A percentile compares a stretch with the other conserved stretches of the same genome.
phyloP scores from a whole-genome alignment of 2,797 vertebrate species.

The Sorex maritimensis region DNA sequence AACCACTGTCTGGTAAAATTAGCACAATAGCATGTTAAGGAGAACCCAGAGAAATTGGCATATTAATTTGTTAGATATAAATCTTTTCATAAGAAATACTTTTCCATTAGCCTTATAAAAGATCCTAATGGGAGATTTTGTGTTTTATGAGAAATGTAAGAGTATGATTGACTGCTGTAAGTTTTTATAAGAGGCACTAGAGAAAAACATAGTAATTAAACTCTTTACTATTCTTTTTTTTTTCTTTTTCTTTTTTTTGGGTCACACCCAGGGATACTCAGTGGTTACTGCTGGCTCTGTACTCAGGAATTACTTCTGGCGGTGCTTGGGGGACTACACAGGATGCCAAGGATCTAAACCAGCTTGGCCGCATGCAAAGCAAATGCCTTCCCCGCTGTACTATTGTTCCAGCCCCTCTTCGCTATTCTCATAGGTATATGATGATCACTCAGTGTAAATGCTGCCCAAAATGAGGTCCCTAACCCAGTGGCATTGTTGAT shows the following conservation, averaged over 20 bases:
- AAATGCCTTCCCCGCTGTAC: too few species aligned
- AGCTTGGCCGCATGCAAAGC: too few species aligned
- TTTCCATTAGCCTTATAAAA: conserved; percentile 70
- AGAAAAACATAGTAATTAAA: conserved; percentile 34
- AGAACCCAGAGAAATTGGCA: conserved; percentile 57
- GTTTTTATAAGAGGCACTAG: conserved; percentile 44
- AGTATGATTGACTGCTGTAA: conserved; percentile 37
- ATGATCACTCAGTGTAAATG: conserved; percentile 29
- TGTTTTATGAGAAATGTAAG: conserved; percentile 48
- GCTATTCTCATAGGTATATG: conserved; percentile 20
- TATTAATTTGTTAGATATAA: conserved; percentile 61
- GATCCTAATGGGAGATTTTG: conserved; percentile 63
- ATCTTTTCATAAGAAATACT: conserved; percentile 32
- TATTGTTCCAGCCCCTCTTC: not conserved
- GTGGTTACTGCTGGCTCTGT: too few species aligned
- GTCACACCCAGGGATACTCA: too few species aligned
- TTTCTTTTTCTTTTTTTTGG: too few species aligned
- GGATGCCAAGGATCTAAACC: too few species aligned
- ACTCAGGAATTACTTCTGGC: too few species aligned
- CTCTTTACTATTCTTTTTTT: not conserved
- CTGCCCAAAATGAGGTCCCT: not conserved
- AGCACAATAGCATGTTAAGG: not conserved
- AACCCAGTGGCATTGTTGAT: not conserved
- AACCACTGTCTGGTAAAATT: conserved; percentile 32
- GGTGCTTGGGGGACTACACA: too few species aligned